Evolutionary conservation across 2,888 invertebrate species (phyloP), one percentile per base, ranked within the genome.

Genomic region (Stratiomys singularior): DNA sequence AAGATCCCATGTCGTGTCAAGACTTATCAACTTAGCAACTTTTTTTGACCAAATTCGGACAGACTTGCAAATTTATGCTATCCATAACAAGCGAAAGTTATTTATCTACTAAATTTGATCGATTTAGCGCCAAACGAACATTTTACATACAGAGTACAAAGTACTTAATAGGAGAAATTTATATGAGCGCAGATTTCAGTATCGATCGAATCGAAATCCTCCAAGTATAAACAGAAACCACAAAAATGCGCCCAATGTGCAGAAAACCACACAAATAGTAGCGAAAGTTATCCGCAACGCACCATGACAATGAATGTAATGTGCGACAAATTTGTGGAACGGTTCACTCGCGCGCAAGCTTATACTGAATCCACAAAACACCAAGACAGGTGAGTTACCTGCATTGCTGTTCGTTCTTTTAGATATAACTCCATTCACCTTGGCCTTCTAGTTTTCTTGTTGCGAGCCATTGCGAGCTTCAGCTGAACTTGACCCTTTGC

Each of bases 391-490:
- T 52, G 52, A 4, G 13, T 52, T 18, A 52, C 52, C 52, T 18
- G 3, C 7, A 18, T 18, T 18, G 52, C 4, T 52, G 18, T 52
- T 9, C 52, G 15, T 13, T 13, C 18, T 13, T 18, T n/a, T n/a
- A 13, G 52, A 2, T 52, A 52, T n/a, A 25, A 60, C 25, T 11
- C 18, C 66, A 44, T 44, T 66, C 66, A 66, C 66, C 66, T 66
- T 66, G 66, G 66, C 66, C 66, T 66, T 66, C 66, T 25, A 28
- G 63, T 37, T 66, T 66, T n/a, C 37, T 44, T 37, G 44, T 18
- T 11, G n/a, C 56, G 25, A 5, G 23, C 52, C 23, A 23, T 60
- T 9, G 18, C 15, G 60, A 11, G 60, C 25, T 23, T 11, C 25
- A 25, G 60, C 23, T 25, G 60, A 60, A 60, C 60, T 60, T 60